phyloP scores from a whole-genome alignment of 2,797 vertebrate species.

The Bradypodion ventrale region DNA sequence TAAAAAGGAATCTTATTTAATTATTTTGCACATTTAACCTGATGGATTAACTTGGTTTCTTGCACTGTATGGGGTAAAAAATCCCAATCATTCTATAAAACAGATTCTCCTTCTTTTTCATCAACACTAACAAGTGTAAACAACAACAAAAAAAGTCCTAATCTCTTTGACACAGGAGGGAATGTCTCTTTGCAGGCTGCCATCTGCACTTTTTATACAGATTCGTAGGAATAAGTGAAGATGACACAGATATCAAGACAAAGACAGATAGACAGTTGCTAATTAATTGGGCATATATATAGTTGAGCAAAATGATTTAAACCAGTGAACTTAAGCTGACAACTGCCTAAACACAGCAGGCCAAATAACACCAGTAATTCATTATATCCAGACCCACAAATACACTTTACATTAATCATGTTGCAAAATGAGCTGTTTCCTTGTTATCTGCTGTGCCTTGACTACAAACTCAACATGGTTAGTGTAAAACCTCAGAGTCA shows the following conservation, averaged over 20 bases:
- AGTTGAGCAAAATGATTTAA: not conserved
- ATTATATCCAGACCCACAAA: not conserved
- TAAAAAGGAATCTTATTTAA: not conserved
- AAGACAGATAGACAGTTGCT: not conserved
- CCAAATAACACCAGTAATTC: not conserved
- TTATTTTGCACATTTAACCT: not conserved
- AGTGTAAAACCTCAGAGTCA: not conserved
- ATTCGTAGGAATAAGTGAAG: not conserved
- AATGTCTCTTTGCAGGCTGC: not conserved
- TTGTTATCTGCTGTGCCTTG: not conserved
- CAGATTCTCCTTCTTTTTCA: not conserved
- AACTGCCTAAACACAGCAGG: not conserved
- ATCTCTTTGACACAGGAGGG: not conserved
- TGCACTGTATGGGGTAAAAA: too few relatives aligned
- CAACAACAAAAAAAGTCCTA: not conserved
- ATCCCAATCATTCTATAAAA: not conserved
- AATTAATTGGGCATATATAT: not conserved
- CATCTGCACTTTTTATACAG: not conserved
- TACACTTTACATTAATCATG: not conserved
- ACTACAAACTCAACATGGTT: not conserved
- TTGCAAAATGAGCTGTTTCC: not conserved
- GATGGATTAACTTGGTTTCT: not conserved
- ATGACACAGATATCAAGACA: too few relatives aligned
- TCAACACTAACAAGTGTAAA: not conserved
- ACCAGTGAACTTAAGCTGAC: not conserved